Percentiles rank a stretch among this genome's conserved stretches.
These are phyloP conservation scores for Coenonympha arcania DNA, from an alignment of 2,888 invertebrate species.

Conservation along the genomic window DNA sequence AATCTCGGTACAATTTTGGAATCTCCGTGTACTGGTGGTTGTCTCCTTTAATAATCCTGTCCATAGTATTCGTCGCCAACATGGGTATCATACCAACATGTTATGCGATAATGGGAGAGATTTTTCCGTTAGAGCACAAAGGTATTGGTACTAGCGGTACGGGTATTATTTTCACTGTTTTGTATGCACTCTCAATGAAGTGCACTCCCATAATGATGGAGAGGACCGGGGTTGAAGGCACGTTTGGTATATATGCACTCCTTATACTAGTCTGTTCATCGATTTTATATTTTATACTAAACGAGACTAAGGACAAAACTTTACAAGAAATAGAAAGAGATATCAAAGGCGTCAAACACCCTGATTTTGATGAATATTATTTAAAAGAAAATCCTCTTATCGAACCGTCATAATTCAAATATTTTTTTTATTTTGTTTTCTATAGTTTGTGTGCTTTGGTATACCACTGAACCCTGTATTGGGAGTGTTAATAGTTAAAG, in stretches of 20 bases:
- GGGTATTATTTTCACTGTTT: slow-evolving; percentile 35
- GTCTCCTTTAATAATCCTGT: slow-evolving; percentile 28
- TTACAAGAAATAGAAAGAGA: slow-evolving; percentile 42
- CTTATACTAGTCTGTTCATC: slow-evolving; percentile 31
- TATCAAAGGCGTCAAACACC: slow-evolving; percentile 24
- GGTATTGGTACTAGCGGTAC: slow-evolving; percentile 34
- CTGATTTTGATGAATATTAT: background rate
- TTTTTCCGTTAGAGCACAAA: slow-evolving; percentile 42
- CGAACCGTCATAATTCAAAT: background rate
- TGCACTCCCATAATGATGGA: slow-evolving; percentile 39
- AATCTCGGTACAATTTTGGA: slow-evolving; percentile 22
- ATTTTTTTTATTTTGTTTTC: no score
- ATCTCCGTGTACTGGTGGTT: slow-evolving; percentile 33
- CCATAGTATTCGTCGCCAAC: slow-evolving; percentile 7
- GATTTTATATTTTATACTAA: slow-evolving; percentile 34
- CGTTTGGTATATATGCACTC: slow-evolving; percentile 35
- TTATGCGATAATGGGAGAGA: slow-evolving; percentile 31
- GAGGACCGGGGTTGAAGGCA: slow-evolving; percentile 32
- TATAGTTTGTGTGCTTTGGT: no score
- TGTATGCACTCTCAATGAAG: slow-evolving; percentile 36
- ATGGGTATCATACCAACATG: slow-evolving; percentile 12
- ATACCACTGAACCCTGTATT: no score
- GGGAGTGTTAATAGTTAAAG: no score
- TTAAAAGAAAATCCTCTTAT: slow-evolving; percentile 2
- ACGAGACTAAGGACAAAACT: slow-evolving; percentile 44